These are phyloP conservation scores for Drosophila subpulchrella DNA, from an alignment of 1,140 invertebrate genomes.

Conservation along the genomic window DNA sequence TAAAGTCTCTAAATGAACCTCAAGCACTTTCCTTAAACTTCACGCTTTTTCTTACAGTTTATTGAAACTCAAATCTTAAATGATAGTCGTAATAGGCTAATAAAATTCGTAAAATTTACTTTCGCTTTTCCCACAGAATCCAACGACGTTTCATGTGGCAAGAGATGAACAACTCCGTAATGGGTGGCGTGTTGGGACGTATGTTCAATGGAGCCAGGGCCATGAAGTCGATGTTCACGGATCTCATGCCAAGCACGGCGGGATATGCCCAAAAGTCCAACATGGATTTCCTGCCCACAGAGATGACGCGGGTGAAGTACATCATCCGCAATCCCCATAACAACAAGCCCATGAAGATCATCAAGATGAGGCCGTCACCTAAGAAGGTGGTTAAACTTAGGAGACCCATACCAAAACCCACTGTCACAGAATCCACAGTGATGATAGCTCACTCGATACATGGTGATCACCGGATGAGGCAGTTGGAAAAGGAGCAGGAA, in stretches of 20 bases:
- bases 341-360: conserved; percentile 75
- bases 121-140: conserved; percentile 44
- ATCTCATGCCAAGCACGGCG: conserved; percentile 58
- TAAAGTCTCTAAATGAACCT: neutral
- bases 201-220: conserved; percentile 65
- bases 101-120: conserved; percentile 2
- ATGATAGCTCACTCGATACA: conserved; percentile 31
- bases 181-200: conserved; percentile 66
- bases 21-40: neutral
- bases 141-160: conserved; percentile 82
- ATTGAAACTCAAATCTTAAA: neutral
- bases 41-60: neutral
- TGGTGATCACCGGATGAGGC: conserved; percentile 37
- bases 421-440: conserved; percentile 43
- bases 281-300: conserved; percentile 73
- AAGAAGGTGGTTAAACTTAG: conserved; percentile 74
- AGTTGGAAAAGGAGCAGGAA: conserved; percentile 77
- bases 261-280: conserved; percentile 36
- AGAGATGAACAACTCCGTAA: conserved; percentile 74
- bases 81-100: neutral
- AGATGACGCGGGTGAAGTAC: conserved; percentile 75
- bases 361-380: conserved; percentile 66
- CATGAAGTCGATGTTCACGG: conserved; percentile 70
- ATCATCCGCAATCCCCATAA: conserved; percentile 75
- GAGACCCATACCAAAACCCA: conserved; percentile 50